phyloP scores from a whole-genome alignment of 2,113 vertebrate genomes.

The Buteo buteo region DNA sequence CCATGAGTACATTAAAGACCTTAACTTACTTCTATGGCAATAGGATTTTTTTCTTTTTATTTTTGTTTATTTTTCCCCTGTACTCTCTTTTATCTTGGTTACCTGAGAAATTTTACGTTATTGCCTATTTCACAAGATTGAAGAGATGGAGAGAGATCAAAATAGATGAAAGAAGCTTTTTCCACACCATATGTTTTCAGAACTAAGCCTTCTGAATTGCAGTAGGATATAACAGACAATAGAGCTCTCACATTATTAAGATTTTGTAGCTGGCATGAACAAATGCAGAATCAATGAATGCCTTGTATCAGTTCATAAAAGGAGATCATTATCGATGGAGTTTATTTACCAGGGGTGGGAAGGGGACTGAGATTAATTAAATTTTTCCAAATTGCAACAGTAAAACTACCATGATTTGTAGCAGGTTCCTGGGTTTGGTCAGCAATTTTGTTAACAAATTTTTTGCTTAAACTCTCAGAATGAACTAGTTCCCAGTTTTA shows the following conservation, averaged over 20 bases:
- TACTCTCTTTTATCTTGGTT: background rate
- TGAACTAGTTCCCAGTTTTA: background rate
- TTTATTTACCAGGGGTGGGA: background rate
- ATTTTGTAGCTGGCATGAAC: background rate
- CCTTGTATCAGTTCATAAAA: background rate
- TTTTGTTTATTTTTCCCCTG: background rate
- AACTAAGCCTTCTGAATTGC: background rate
- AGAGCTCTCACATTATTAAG: background rate
- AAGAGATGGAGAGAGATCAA: background rate
- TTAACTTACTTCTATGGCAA: background rate
- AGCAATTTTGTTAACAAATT: background rate
- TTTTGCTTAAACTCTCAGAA: background rate
- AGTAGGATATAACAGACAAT: background rate
- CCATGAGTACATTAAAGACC: background rate
- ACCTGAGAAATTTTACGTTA: background rate
- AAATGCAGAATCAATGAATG: background rate
- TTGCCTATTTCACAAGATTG: background rate
- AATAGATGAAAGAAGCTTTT: background rate
- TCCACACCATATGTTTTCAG: background rate
- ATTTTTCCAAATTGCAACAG: background rate
- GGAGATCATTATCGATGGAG: background rate
- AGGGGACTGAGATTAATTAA: background rate
- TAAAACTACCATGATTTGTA: background rate
- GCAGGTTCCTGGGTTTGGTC: background rate
- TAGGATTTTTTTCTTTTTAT: background rate